Percentiles rank a stretch among this genome's conserved stretches.
These are phyloP conservation scores for Dufourea novaeangliae DNA, from an alignment of 1,140 invertebrate species.

Conservation along the genomic window DNA sequence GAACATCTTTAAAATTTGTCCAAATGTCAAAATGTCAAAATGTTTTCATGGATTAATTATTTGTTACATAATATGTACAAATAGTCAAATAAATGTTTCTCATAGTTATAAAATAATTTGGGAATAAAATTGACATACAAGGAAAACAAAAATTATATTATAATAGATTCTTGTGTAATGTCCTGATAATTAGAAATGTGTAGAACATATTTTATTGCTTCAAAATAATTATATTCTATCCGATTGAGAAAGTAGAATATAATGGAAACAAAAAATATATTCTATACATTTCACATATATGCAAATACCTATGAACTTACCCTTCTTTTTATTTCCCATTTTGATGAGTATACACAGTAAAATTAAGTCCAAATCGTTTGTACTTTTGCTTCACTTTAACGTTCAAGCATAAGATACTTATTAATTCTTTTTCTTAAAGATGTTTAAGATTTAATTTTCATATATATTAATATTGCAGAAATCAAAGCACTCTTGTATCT, in stretches of 20 bases:
- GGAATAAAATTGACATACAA: not conserved
- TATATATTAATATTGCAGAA: not conserved
- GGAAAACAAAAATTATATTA: not conserved
- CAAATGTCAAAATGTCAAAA: no score
- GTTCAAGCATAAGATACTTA: not conserved
- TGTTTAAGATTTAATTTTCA: not conserved
- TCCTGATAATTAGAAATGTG: not conserved
- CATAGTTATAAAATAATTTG: no score
- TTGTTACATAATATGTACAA: no score
- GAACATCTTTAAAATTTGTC: no score
- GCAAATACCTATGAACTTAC: conserved; percentile 29
- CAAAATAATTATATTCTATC: not conserved
- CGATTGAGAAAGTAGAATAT: not conserved
- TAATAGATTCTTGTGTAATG: not conserved
- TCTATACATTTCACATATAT: not conserved
- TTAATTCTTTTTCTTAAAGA: not conserved
- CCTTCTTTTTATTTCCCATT: conserved; percentile 55
- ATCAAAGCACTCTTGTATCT: not conserved
- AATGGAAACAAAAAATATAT: not conserved
- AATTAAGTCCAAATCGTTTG: not conserved
- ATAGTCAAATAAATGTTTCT: no score
- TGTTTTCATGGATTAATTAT: no score
- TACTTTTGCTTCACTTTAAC: not conserved
- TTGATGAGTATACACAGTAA: conserved; percentile 24
- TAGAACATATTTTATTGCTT: not conserved